Conservation (phyloP, 2,797 vertebrate species). For the Spheniscus humboldti region DNA sequence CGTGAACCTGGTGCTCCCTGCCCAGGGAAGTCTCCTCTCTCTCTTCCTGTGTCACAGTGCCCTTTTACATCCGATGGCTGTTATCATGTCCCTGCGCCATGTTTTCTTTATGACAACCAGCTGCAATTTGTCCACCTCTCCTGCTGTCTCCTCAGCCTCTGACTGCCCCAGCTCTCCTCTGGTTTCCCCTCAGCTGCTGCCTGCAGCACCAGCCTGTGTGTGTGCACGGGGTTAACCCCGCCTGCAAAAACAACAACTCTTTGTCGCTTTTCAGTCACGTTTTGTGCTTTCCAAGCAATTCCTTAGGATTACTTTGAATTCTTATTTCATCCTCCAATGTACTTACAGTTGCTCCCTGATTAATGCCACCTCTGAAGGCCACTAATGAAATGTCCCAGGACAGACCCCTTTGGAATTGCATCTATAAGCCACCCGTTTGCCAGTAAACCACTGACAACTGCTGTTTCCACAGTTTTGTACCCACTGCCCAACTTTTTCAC, state of each 20-base stretch:
- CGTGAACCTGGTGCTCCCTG: background rate
- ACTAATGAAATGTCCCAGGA: background rate
- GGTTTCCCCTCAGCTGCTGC: background rate
- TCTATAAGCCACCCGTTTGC: background rate
- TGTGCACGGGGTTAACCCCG: background rate
- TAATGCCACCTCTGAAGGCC: background rate
- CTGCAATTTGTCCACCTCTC: background rate
- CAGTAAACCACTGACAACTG: background rate
- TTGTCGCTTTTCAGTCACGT: background rate
- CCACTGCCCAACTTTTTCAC: background rate
- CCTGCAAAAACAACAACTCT: background rate
- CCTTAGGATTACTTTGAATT: background rate
- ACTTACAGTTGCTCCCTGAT: background rate
- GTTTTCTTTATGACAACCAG: background rate
- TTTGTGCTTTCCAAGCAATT: background rate
- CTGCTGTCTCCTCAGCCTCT: background rate
- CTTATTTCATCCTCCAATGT: background rate
- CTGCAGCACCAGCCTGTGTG: background rate
- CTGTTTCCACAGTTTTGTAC: background rate
- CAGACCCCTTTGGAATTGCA: background rate
- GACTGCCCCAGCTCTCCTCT: background rate
- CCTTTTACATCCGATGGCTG: background rate
- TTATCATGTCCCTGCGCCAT: rapidly evolving
- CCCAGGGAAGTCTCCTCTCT: background rate
- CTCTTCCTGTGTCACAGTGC: background rate